Evolutionary conservation across 2,888 invertebrate species (phyloP).

Genomic region (Leptinotarsa rubiginosa): DNA sequence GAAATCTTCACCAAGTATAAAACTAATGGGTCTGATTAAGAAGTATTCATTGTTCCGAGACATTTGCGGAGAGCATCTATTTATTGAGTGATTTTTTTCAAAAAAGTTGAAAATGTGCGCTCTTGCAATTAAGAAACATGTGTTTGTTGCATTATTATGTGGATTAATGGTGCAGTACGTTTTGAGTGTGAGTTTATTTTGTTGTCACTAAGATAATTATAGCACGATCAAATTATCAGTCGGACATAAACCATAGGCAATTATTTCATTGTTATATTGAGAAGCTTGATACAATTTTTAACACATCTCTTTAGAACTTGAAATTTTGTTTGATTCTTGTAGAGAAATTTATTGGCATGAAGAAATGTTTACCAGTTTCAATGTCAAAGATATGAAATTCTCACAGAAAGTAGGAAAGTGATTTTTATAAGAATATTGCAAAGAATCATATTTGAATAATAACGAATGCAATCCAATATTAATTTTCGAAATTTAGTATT

Average conservation of each 20-base stretch:
- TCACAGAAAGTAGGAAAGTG: too few species aligned
- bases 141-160: conserved; percentile 53
- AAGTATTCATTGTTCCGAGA: conserved; percentile 45
- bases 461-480: too few species aligned
- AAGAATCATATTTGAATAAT: too few species aligned
- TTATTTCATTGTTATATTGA: too few species aligned
- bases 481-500: too few species aligned
- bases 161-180: conserved; percentile 59
- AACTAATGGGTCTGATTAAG: conserved; percentile 47
- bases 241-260: background rate
- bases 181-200: conserved; percentile 57
- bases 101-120: conserved; percentile 43
- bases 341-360: too few species aligned
- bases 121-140: conserved; percentile 45
- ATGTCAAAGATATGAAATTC: too few species aligned
- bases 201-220: background rate
- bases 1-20: conserved; percentile 57
- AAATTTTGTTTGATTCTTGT: too few species aligned
- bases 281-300: too few species aligned
- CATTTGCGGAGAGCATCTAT: conserved; percentile 8
- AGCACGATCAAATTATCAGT: background rate
- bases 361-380: too few species aligned
- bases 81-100: background rate
- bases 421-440: too few species aligned
- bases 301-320: too few species aligned